Evolutionary conservation across 2,797 vertebrate species (phyloP), one percentile per base, ranked within the genome.

Genomic region (Lutjanus argentimaculatus): DNA sequence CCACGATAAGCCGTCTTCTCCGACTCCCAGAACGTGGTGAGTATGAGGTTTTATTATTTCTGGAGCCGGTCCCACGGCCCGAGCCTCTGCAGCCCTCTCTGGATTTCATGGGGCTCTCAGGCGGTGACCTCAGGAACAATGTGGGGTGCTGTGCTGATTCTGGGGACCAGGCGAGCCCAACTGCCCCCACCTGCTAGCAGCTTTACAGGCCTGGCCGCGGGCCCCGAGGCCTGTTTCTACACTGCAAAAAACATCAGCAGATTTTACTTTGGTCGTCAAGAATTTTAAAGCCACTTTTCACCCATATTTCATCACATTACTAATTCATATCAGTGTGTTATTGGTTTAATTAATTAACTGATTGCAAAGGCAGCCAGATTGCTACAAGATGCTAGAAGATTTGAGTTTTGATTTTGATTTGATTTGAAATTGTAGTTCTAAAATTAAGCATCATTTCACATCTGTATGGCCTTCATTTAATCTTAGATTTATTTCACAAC

Each of bases 41-140:
- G 73, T 72, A 66, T 70, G 77, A 79, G 79, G 22, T 75, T 85
- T 82, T 90, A 89, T 91, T 89, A 82, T 89, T 72, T 72, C 68
- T 89, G 91, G 88, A 87, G 51, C 53, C 22, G 55, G 79, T 86
- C 85, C 87, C 86, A 77, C 67, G 43, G 75, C 77, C 70, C 46
- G 42, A 81, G 79, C 83, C 58, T 49, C 55, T 10, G 75, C 81
- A 84, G 87, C 78, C 86, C 59, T 65, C 75, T 80, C 82, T 79
- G 79, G 85, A 92, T 93, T 93, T 92, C 91, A 89, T 83, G 90
- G 88, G 64, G 88, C 89, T 93, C 84, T 85, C 36, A 4, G 66
- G 65, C 63, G 15, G 25, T 82, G 77, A 88, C 85, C 82, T 65
- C 71, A 3, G 64, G 86, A 92, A 91, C 88, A 92, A 92, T 91